These are phyloP conservation scores for Anarhynchus alexandrinus DNA, from an alignment of 2,113 vertebrate species.

Conservation along the genomic window DNA sequence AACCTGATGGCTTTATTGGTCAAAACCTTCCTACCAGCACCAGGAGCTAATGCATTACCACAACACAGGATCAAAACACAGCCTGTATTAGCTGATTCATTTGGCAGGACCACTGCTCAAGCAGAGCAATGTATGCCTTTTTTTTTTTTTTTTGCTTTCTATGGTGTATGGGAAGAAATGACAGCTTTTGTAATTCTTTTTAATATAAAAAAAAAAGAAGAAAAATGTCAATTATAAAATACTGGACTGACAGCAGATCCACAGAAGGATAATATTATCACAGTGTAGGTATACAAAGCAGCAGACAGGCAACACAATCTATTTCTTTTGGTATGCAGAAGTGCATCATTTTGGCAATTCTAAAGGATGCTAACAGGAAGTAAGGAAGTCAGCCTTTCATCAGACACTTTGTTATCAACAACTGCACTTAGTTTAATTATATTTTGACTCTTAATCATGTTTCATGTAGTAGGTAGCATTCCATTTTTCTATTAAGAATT, in stretches of 20 bases:
- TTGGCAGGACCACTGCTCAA: not conserved
- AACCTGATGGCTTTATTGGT: not conserved
- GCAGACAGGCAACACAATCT: not conserved
- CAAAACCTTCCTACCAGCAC: not conserved
- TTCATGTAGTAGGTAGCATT: not conserved
- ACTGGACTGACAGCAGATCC: not conserved
- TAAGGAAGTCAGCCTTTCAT: not conserved
- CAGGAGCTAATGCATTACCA: not conserved
- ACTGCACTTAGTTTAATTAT: conserved; percentile 24
- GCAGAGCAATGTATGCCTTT: not conserved
- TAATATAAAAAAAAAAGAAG: not conserved
- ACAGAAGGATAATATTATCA: not conserved
- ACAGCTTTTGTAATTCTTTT: not conserved
- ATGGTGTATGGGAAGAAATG: not conserved
- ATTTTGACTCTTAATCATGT: not conserved
- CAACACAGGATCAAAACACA: not conserved
- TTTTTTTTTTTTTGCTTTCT: not conserved
- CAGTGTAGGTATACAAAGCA: not conserved
- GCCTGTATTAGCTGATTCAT: not conserved
- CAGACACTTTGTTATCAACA: not conserved
- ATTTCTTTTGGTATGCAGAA: not conserved
- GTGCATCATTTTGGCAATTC: not conserved
- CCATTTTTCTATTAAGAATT: not conserved
- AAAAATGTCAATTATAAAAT: not conserved
- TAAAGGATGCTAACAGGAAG: not conserved